phyloP scores from a whole-genome alignment of 2,113 vertebrate species.

The Nansenia antarctica region DNA sequence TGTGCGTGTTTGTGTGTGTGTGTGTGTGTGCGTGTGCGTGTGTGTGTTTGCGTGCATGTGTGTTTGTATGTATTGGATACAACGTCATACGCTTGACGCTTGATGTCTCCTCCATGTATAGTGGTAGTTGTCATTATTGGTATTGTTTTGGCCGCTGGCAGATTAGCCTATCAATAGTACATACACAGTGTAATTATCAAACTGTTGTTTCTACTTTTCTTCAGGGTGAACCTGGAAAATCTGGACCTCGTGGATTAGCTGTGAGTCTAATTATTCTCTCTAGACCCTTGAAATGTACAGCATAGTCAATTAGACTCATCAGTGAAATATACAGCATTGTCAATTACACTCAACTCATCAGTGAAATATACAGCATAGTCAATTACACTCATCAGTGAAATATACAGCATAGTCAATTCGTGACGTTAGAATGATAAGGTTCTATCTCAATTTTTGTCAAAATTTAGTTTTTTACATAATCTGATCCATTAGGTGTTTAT shows the following conservation, averaged over 20 bases:
- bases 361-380: neutral
- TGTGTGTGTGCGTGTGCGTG: too few species aligned
- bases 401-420: too few species aligned
- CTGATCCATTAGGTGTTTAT: too few species aligned
- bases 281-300: neutral
- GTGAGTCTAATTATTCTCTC: constrained; percentile 77
- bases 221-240: constrained; percentile 90
- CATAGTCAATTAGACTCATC: neutral
- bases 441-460: too few species aligned
- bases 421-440: too few species aligned
- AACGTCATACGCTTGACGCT: too few species aligned
- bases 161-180: neutral
- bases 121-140: too few species aligned
- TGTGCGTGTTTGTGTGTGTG: too few species aligned
- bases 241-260: constrained; percentile 85
- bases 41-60: too few species aligned
- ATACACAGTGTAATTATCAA: neutral
- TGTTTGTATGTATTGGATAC: too few species aligned
- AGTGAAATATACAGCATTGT: neutral
- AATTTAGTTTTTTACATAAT: too few species aligned
- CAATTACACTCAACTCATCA: too few species aligned
- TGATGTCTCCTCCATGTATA: neutral
- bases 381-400: neutral
- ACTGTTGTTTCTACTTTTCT: constrained; percentile 31
- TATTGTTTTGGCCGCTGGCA: neutral